Conservation (phyloP, 2,113 vertebrate genomes). For the Ceyx margarethae region DNA sequence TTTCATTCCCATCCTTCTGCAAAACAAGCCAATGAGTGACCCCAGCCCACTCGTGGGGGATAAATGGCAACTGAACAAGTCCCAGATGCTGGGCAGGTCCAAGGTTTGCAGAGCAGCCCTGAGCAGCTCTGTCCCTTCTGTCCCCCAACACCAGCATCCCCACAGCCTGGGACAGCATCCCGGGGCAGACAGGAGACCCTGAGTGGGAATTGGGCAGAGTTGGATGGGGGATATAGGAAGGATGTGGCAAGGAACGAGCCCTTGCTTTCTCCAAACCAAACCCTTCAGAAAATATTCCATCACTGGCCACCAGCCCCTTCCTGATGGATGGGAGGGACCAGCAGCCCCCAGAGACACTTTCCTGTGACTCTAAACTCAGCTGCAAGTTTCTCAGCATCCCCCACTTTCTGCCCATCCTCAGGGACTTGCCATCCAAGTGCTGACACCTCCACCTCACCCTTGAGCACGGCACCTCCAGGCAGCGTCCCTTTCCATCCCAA, state of each 20-base stretch:
- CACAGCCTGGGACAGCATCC: fast-evolving
- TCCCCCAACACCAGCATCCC: fast-evolving
- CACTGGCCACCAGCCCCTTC: not conserved
- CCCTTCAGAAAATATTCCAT: not conserved
- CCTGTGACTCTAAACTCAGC: not conserved
- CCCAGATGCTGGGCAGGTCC: fast-evolving
- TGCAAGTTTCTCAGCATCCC: not conserved
- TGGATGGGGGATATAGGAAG: fast-evolving
- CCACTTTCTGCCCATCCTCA: fast-evolving
- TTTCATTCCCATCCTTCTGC: fast-evolving
- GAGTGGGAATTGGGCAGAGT: not conserved
- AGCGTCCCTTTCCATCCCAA: fast-evolving
- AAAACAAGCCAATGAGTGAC: fast-evolving
- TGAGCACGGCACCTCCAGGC: not conserved
- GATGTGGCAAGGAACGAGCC: fast-evolving
- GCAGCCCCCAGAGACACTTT: not conserved
- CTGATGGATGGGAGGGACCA: not conserved
- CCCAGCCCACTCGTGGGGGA: not conserved
- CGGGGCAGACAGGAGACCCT: not conserved
- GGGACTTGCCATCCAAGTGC: not conserved
- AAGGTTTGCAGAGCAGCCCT: not conserved
- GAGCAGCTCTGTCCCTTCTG: not conserved
- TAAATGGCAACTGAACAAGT: not conserved
- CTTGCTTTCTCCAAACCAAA: not conserved
- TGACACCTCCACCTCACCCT: not conserved